Evolutionary conservation across 2,888 invertebrate species (phyloP).

Genomic region (Pemphredon lugubris): DNA sequence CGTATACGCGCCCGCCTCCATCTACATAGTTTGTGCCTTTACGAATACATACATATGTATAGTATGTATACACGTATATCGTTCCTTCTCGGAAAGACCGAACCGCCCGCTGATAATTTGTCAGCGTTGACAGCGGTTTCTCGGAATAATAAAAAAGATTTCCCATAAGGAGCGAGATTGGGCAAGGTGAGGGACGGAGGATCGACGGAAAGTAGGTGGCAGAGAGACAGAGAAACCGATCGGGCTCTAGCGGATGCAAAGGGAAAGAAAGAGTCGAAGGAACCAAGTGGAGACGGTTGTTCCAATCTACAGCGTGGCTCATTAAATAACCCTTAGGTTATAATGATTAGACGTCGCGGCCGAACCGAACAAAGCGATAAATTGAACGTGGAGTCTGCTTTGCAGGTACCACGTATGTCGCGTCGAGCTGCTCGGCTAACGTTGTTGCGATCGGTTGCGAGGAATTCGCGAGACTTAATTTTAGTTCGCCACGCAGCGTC

Average conservation of each 20-base stretch:
- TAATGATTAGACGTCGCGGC: slow-evolving; percentile 57
- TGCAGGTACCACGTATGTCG: too few relatives aligned
- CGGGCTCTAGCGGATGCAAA: background rate
- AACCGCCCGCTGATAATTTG: slow-evolving; percentile 47
- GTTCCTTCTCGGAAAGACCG: slow-evolving; percentile 52
- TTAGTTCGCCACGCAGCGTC: slow-evolving; percentile 39
- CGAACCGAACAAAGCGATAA: slow-evolving; percentile 41
- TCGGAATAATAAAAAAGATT: slow-evolving; percentile 49
- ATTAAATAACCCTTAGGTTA: slow-evolving; percentile 56
- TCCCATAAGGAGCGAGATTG: slow-evolving; percentile 7
- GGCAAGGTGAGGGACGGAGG: slow-evolving; percentile 13
- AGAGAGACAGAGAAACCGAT: slow-evolving; percentile 8
- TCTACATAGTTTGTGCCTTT: too few relatives aligned
- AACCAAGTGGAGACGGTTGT: slow-evolving; percentile 2
- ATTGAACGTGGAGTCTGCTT: slow-evolving; percentile 41
- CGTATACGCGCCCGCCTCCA: too few relatives aligned
- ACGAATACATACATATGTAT: too few relatives aligned
- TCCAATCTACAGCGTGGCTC: slow-evolving; percentile 57
- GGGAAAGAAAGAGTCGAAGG: background rate
- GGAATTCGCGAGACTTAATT: slow-evolving; percentile 27
- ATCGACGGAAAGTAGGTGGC: too few relatives aligned
- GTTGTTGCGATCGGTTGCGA: slow-evolving; percentile 2
- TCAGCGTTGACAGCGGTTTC: slow-evolving; percentile 62
- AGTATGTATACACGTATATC: too few relatives aligned
- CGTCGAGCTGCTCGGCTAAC: too few relatives aligned